Base-by-base conservation (phyloP, 37 sponge, comb jelly and placozoan genomes). In the Halisarca cf. caerulea region DNA sequence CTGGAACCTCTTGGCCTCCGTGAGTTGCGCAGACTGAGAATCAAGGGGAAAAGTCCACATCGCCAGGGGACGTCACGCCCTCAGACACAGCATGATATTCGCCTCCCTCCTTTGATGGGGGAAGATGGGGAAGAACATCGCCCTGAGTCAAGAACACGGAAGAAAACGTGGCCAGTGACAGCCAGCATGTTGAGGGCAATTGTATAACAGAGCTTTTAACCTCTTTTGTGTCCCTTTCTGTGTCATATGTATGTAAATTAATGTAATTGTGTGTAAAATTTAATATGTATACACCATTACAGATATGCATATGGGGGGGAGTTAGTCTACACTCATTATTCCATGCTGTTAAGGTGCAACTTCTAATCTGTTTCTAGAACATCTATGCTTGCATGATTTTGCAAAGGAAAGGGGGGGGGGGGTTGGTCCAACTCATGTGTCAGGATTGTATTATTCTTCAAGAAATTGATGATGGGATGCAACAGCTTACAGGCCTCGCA, bases 101-200 rank as follows among this genome's bases (percentile, higher is more conserved):
- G 24, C 42, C 77, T 74, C 45, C 77, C 77, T 74, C 44, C 42
- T 21, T 40, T 74, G 14, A 23, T 21, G 1, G 18, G 45, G 18
- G 45, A 20, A 1, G 42, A 24, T 1, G 42, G 41, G n/a, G 42
- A 18, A 1, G 42, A 44, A 24, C 44, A 37, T 3, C n/a, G 33
- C 2, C 7, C 17, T 30, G 69, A 27, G 17, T 2, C 35, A 30
- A 28, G 33, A 28, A 41, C 77, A 17, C 42, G 77, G 3, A 74
- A 74, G 41, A 33, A 3, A 23, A 86, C 35, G 61, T 92, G 92
- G 92, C 92, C 92, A 7, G 58, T 92, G 34, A 66, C 92, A 18
- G 64, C 44, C 28, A 68, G 44, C 59, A 92, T 92, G 92, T 71
- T 92, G 15, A 71, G 83, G 37, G 80, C 87, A 14, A 57, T 90